Percentiles rank a stretch among this genome's conserved stretches.
Conservation (phyloP, 2,113 vertebrate species). For the Grammomys surdaster region DNA sequence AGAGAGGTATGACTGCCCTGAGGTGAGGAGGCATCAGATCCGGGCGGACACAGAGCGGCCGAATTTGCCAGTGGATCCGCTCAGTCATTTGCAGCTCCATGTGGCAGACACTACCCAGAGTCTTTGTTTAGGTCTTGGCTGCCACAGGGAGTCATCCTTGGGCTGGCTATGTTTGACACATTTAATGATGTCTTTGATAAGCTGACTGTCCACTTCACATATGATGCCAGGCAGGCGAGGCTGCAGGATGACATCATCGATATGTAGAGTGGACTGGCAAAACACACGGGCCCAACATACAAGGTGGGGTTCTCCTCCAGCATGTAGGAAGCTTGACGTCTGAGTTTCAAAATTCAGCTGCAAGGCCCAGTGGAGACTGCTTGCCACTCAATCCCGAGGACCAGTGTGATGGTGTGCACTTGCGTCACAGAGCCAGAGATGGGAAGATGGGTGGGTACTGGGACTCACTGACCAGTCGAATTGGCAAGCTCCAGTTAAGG, state of each 20-base stretch:
- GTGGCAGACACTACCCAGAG: neutral
- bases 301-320: neutral
- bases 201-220: neutral
- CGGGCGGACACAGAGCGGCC: neutral
- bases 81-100: neutral
- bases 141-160: neutral
- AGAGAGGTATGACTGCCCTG: neutral
- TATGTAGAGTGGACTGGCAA: neutral
- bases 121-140: neutral
- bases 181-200: neutral
- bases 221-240: neutral
- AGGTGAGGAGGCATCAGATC: neutral
- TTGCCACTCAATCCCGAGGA: neutral
- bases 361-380: neutral
- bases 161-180: neutral
- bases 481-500: neutral
- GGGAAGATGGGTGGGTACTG: neutral
- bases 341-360: neutral
- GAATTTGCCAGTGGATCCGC: neutral
- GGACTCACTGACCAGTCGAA: neutral
- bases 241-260: neutral
- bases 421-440: neutral
- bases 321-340: neutral
- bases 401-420: neutral
- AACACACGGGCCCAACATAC: neutral